These are phyloP conservation scores for Papilio elwesi DNA, from an alignment of 2,888 invertebrate species.

Conservation along the genomic window DNA sequence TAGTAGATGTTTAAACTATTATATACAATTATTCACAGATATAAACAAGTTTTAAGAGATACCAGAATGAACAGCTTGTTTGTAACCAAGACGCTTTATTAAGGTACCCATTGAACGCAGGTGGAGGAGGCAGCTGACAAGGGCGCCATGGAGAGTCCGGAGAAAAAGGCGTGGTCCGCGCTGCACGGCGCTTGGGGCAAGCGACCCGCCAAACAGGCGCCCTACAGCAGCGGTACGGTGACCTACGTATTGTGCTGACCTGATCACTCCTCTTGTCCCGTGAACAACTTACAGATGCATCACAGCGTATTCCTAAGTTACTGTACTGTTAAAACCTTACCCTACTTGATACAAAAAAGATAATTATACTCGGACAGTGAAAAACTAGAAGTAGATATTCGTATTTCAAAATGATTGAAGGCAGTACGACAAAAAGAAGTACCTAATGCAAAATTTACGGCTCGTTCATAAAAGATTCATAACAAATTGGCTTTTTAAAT, in stretches of 20 bases:
- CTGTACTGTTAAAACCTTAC: too few species aligned
- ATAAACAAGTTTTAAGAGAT: background rate
- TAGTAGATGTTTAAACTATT: too few species aligned
- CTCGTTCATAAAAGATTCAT: slow-evolving; percentile 48
- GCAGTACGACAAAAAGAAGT: background rate
- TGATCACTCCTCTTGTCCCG: too few species aligned
- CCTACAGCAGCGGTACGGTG: slow-evolving; percentile 65
- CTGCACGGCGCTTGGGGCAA: slow-evolving; percentile 91
- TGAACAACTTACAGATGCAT: too few species aligned
- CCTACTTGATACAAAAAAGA: slow-evolving; percentile 37
- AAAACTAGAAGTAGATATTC: background rate
- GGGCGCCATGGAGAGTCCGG: slow-evolving; percentile 59
- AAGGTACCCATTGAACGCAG: background rate
- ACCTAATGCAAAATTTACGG: slow-evolving; percentile 16
- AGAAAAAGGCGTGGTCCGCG: slow-evolving; percentile 88
- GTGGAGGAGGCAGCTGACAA: slow-evolving; percentile 34
- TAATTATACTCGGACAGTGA: background rate
- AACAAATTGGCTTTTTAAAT: slow-evolving; percentile 46
- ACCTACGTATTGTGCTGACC: too few species aligned
- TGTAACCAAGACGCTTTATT: background rate
- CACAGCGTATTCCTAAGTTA: too few species aligned
- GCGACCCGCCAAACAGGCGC: slow-evolving; percentile 80
- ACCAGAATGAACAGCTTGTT: background rate
- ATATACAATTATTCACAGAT: too few species aligned
- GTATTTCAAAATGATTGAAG: background rate